Evolutionary conservation across 2,113 vertebrate species (phyloP), one percentile per base, ranked within the genome.

Genomic region (Pygoscelis adeliae): DNA sequence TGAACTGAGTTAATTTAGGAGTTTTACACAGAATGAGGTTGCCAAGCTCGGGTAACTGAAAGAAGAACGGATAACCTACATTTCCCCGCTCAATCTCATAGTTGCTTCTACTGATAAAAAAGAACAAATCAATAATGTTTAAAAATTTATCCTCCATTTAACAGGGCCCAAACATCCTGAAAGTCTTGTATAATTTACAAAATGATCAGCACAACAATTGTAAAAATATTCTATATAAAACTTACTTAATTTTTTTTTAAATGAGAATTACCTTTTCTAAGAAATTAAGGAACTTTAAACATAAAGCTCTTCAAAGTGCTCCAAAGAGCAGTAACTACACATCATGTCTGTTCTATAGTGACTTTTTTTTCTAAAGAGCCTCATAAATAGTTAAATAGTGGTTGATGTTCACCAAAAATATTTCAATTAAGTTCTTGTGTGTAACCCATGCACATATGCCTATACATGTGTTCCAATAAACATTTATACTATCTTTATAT

Each of bases 11-110:
- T 84, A 34, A 58, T 87, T 55, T 27, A 67, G 52, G 56, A 53
- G 6, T 79, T 76, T 73, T 20, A 42, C 22, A 56, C 38, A 73
- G 23, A 36, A 17, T 59, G 38, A 12, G 20, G 15, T 73, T 83
- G 40, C 29, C 55, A 58, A 49, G 15, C 6, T 44, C 0, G 0
- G 25, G 40, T 46, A 72, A 62, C 49, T 61, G 29, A 46, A 86
- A 74, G 36, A 85, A 50, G 79, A 81, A 81, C 62, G 10, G 19
- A 26, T 77, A 59, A 93, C 11, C 42, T 47, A 5, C 0, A 0
- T 59, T 94, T 74, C 34, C 20, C 15, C 3, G 3, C 16, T 85
- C 14, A 73, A 17, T 89, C 27, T 53, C 21, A 8, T 58, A 40
- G 36, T 27, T 79, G 8, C 15, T 61, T 59, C 62, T 72, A 42